These are phyloP conservation scores for Meriones unguiculatus DNA, from an alignment of 2,113 vertebrate genomes.

Conservation along the genomic window DNA sequence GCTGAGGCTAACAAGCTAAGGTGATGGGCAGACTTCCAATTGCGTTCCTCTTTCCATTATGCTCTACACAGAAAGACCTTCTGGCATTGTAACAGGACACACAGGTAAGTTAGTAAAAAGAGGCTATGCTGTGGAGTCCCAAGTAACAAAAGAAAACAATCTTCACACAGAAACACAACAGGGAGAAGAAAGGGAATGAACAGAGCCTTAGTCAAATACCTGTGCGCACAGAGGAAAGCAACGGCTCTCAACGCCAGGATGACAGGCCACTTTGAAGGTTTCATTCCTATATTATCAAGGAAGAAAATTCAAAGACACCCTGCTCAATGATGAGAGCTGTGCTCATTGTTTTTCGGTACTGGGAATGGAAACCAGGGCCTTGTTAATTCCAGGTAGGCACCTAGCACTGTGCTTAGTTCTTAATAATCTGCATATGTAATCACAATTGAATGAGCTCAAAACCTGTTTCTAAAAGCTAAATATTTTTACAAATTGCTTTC, in stretches of 20 bases:
- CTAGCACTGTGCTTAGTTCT: neutral
- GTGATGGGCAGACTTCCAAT: neutral
- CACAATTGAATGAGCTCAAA: constrained; percentile 44
- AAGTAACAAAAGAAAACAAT: neutral
- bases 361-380: neutral
- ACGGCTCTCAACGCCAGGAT: neutral
- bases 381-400: neutral
- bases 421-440: neutral
- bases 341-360: neutral
- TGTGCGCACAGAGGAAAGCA: neutral
- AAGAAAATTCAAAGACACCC: neutral
- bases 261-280: neutral
- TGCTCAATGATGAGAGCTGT: neutral
- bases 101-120: neutral
- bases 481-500: constrained; percentile 5
- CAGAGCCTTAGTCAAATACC: neutral
- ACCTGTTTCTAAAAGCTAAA: neutral
- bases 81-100: neutral
- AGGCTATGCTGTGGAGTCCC: neutral
- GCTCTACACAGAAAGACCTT: neutral
- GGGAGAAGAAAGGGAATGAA: neutral
- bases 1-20: neutral
- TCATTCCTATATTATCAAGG: neutral
- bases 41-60: neutral
- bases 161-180: neutral